Base-by-base conservation (phyloP, 2,113 vertebrate species). In the Mola mola region DNA sequence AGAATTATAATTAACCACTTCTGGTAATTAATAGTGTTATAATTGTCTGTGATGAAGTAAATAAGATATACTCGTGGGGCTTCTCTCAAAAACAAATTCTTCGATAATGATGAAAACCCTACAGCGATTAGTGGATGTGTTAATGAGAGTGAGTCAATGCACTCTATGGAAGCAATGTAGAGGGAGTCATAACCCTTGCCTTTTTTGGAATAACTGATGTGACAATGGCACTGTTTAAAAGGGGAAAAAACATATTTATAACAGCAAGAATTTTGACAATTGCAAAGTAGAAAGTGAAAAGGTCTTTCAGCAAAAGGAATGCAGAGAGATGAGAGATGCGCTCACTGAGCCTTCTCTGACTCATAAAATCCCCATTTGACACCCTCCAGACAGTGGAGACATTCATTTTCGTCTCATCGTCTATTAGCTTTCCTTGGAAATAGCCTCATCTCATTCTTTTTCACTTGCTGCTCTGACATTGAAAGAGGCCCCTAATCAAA, bases 401-500 rank as follows among this genome's bases (percentile, higher is more conserved):
- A 84, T 85, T 76, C 66, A 82, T 90, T 85, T 86, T 66, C 76
- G 72, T 82, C 73, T 78, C 81, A 67, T 84, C 66, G 63, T 69
- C 71, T 67, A 77, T 83, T 72, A 53, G 75, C 85, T 82, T 83
- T 70, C 82, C 84, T 84, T 46, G 40, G 84, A 83, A 71, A 87
- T 77, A 56, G 76, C 75, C 81, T 80, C 70, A 41, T 82, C 85
- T 80, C 87, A 77, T 87, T 85, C 77, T 80, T 83, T 85, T 79
- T 61, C 38, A 29, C 67, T 28, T 59, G 84, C 81, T 87, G 72
- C 67, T 51, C 78, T 83, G 88, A 91, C 89, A 88, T 90, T 87
- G 86, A 90, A 86, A 85, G 72, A 78, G 88, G 89, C 86, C 87
- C 78, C 87, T 91, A 91, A 92, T 93, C 89, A 90, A 92, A 91